phyloP scores from a whole-genome alignment of 2,888 invertebrate species.

The Tetrapedia diversipes region DNA sequence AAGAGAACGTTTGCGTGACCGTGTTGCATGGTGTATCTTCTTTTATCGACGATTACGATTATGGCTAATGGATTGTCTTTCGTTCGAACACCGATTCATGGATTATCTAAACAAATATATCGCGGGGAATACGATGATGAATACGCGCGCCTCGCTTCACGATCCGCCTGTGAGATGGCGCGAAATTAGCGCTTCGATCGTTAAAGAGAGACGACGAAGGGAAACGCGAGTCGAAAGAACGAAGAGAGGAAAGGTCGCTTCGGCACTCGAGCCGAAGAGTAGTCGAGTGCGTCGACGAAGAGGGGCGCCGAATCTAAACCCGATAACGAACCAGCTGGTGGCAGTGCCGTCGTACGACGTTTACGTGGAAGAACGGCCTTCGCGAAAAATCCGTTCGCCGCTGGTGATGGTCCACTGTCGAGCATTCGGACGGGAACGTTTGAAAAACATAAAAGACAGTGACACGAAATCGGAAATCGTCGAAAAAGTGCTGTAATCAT shows the following conservation, averaged over 20 bases:
- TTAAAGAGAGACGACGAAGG: slow-evolving; percentile 22
- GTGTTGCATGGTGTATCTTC: too few relatives aligned
- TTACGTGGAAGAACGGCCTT: slow-evolving; percentile 65
- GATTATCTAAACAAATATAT: neutral
- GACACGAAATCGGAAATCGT: too few relatives aligned
- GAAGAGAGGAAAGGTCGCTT: slow-evolving; percentile 18
- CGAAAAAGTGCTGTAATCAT: neutral
- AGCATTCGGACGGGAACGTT: slow-evolving; percentile 7
- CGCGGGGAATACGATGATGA: neutral
- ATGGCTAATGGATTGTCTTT: too few relatives aligned
- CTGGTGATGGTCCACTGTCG: slow-evolving; percentile 28
- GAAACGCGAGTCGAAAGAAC: neutral
- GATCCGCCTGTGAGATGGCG: slow-evolving; percentile 46
- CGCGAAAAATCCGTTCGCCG: slow-evolving; percentile 48
- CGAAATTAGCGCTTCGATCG: slow-evolving; percentile 46
- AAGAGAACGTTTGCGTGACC: too few relatives aligned
- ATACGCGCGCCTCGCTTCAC: neutral
- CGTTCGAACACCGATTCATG: neutral
- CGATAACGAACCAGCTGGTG: slow-evolving; percentile 76
- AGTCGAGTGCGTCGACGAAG: slow-evolving; percentile 42
- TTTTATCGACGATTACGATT: too few relatives aligned
- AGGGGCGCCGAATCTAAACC: slow-evolving; percentile 74
- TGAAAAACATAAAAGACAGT: neutral
- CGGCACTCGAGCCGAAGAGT: slow-evolving; percentile 32
- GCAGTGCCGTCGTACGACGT: slow-evolving; percentile 69